phyloP scores from a whole-genome alignment of 1,140 invertebrate genomes.

The Sogatella furcifera region DNA sequence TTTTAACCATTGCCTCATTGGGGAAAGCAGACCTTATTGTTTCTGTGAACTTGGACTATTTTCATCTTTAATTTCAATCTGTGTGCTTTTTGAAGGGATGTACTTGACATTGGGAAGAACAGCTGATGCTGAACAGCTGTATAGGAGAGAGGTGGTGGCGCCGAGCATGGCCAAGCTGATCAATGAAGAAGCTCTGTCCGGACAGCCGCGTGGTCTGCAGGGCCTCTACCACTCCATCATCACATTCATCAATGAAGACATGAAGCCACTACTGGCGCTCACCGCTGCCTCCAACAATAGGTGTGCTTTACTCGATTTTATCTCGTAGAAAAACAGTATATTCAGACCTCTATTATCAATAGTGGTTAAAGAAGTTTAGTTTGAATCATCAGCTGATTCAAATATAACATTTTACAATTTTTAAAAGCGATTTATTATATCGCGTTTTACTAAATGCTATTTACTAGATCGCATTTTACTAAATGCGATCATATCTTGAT shows the following conservation, averaged over 20 bases:
- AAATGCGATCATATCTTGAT: no score
- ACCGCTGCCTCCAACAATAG: constrained; percentile 6
- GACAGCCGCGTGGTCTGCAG: constrained; percentile 55
- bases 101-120: constrained; percentile 17
- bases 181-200: constrained; percentile 58
- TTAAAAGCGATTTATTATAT: no score
- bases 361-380: no score
- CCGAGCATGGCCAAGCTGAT: constrained; percentile 62
- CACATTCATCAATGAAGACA: constrained; percentile 47
- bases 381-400: no score
- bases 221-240: constrained; percentile 65
- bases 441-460: no score
- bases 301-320: background rate
- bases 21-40: no score
- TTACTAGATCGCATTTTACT: no score
- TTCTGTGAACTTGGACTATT: no score
- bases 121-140: constrained; percentile 17
- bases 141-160: constrained; percentile 51
- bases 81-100: background rate
- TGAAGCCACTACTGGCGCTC: constrained; percentile 19
- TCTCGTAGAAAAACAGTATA: background rate
- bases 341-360: no score
- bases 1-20: no score
- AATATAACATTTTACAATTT: no score
- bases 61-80: no score